Evolutionary conservation across 92 coral and sea anemone species (phyloP), one percentile per base, ranked within the genome.

Genomic region (Parazoanthus atlanticus): DNA sequence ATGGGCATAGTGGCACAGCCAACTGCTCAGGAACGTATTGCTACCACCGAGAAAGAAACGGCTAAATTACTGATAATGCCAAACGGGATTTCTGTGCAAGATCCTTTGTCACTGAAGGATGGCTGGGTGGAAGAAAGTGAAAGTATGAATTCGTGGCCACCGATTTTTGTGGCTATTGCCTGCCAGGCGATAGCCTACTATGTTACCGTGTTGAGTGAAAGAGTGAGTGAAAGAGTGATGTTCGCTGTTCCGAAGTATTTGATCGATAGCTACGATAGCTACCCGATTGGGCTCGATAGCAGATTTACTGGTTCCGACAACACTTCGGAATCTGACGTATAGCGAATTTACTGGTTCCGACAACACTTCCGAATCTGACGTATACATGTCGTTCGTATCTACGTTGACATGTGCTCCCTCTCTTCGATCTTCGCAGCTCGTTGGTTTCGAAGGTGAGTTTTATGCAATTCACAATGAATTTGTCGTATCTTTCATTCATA

Each of bases 41-140:
- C 64, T 73, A 73, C 46, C 16, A 74, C 82, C 16, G 70, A 86
- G 52, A 74, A 29, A 16, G 89, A 75, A 38, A 86, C 26, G 41
- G 81, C 82, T 3, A 74, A 47, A 33, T 21, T 86, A 86, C 73
- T 86, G 19, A 10, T 86, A 49, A 74, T 76, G 73, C 89, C 89
- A 26, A 30, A 86, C 49, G 89, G 89, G 47, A 86, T 5, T 43
- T 26, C 43, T n/a, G 47, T 86, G 3, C 89, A 65, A 47, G 89
- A 86, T 75, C 82, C 89, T 25, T 52, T 86, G 81, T n/a, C 82
- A 76, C 49, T 86, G 74, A 86, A 86, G 52, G 82, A 86, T 76
- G 82, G 64, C 8, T 54, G 64, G 64, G 64, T 54, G 64, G 16
- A 54, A 16, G 64, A 54, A 54, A 54, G 64, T 16, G 64, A 54